phyloP scores from a whole-genome alignment of 2,888 invertebrate genomes.

The Bursaphelenchus okinawaensis region DNA sequence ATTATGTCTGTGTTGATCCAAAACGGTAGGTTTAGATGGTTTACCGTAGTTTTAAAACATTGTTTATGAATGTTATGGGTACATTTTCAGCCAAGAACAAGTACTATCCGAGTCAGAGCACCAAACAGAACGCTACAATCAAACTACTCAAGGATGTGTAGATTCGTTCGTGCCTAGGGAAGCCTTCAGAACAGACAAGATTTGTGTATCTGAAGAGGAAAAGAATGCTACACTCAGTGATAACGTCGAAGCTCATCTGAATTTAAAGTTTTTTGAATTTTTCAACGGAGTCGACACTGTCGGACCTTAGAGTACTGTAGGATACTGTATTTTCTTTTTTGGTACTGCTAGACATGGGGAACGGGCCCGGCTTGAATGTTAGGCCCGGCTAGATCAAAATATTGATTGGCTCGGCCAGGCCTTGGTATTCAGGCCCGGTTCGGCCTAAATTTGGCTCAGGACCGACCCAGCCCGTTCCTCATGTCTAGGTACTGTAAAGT shows the following conservation, averaged over 20 bases:
- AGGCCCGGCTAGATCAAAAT: too few species aligned
- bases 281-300: conserved; percentile 57
- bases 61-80: neutral
- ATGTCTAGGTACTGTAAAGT: too few species aligned
- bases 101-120: conserved; percentile 11
- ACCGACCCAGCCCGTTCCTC: too few species aligned
- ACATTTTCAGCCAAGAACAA: conserved; percentile 14
- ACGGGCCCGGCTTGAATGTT: too few species aligned
- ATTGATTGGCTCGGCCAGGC: too few species aligned
- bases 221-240: conserved; percentile 23
- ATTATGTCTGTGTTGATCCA: conserved; percentile 49
- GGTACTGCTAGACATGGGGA: too few species aligned
- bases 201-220: conserved; percentile 30
- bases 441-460: too few species aligned
- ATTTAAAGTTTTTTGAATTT: conserved; percentile 41
- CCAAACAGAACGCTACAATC: conserved; percentile 20
- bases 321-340: too few species aligned
- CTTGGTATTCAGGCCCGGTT: too few species aligned
- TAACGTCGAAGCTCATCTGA: conserved; percentile 8
- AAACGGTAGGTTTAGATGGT: conserved; percentile 13
- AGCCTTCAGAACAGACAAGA: conserved; percentile 34
- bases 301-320: conserved; percentile 27
- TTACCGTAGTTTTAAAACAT: neutral
- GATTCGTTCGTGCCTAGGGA: conserved; percentile 29
- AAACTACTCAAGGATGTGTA: conserved; percentile 15